Conservation (phyloP, 2,888 invertebrate genomes). For the Argyresthia goedartella region DNA sequence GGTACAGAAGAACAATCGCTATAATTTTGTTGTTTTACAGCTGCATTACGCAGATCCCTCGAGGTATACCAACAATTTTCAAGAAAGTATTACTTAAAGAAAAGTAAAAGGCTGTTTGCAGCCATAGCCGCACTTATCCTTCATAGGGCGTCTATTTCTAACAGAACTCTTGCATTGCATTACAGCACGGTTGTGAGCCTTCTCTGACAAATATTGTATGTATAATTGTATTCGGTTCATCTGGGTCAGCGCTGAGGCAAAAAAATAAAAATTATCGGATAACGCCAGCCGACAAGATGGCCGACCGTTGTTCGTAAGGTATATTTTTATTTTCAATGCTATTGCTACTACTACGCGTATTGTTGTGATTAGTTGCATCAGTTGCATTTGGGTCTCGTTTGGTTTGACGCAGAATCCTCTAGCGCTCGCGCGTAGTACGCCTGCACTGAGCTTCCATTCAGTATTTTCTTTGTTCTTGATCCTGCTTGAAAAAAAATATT, state of each 20-base stretch:
- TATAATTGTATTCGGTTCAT: constrained; percentile 27
- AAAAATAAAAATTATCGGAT: constrained; percentile 52
- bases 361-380: constrained; percentile 16
- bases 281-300: constrained; percentile 70
- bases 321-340: constrained; percentile 36
- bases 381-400: neutral
- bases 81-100: too few relatives aligned
- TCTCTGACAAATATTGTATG: constrained; percentile 23
- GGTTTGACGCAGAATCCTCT: neutral
- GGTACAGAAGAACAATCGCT: too few relatives aligned
- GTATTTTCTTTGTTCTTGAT: neutral
- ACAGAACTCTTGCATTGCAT: too few relatives aligned
- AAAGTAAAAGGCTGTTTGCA: too few relatives aligned
- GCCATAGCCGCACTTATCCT: too few relatives aligned
- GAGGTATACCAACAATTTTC: too few relatives aligned
- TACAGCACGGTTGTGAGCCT: constrained; percentile 5
- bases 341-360: constrained; percentile 10
- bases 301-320: constrained; percentile 70
- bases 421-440: neutral
- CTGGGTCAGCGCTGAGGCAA: constrained; percentile 37
- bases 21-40: too few relatives aligned
- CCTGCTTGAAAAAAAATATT: neutral
- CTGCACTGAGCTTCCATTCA: neutral
- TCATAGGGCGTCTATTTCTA: too few relatives aligned
- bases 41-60: too few relatives aligned